Percentiles rank a stretch among this genome's conserved stretches.
Evolutionary conservation across 2,797 vertebrate species (phyloP).

Genomic region (Loris lydekkerianus): DNA sequence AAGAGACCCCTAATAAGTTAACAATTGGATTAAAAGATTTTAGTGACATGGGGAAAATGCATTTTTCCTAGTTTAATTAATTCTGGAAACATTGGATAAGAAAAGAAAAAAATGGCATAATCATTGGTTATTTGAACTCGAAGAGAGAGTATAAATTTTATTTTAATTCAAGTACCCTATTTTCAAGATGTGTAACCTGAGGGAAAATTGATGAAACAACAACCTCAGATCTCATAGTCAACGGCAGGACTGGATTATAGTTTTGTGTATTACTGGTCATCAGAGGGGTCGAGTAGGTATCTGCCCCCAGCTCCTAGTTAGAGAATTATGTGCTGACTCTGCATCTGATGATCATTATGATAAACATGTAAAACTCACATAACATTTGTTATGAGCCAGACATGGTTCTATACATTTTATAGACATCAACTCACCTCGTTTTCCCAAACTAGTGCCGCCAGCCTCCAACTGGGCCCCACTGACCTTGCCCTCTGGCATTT

Average conservation of each 20-base stretch:
- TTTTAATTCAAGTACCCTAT: background rate
- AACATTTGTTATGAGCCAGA: background rate
- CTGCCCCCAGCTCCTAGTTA: background rate
- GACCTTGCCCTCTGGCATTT: background rate
- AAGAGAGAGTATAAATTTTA: background rate
- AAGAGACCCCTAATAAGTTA: background rate
- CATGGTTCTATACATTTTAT: background rate
- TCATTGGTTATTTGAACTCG: background rate
- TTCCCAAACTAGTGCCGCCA: background rate
- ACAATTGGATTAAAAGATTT: conserved; percentile 2
- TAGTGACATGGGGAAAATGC: background rate
- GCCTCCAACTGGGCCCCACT: background rate
- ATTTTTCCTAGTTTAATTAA: conserved; percentile 3
- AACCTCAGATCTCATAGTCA: background rate
- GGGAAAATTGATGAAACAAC: background rate
- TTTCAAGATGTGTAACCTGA: background rate
- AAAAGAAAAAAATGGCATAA: background rate
- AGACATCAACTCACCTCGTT: background rate
- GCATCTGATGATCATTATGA: background rate
- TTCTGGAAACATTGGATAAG: background rate
- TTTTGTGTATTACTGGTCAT: background rate
- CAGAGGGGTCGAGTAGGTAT: background rate
- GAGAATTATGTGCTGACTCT: background rate
- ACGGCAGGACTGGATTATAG: background rate
- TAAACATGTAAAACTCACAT: background rate